Evolutionary conservation across 64 coral and sea anemone genomes (phyloP).

Genomic region (Trachythela sp.): DNA sequence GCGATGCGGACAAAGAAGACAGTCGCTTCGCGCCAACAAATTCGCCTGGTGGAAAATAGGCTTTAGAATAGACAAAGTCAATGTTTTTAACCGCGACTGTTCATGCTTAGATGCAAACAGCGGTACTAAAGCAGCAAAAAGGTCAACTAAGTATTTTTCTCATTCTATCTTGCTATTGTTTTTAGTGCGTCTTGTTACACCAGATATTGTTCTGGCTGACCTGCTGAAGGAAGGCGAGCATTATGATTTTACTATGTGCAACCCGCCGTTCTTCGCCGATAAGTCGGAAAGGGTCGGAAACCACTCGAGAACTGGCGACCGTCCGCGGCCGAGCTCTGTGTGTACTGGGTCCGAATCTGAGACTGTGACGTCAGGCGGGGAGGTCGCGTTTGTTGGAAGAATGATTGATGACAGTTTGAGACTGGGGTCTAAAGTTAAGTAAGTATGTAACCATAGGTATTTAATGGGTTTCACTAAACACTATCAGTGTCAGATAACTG

Average conservation of each 20-base stretch:
- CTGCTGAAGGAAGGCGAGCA: constrained; percentile 54
- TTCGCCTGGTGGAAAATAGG: too few species aligned
- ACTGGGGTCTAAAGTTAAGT: constrained; percentile 74
- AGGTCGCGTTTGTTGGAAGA: constrained; percentile 85
- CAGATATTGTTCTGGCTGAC: constrained; percentile 46
- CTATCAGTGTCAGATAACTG: too few species aligned
- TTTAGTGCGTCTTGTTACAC: constrained; percentile 63
- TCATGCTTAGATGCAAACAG: too few species aligned
- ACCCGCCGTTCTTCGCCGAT: constrained; percentile 83
- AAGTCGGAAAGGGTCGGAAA: constrained; percentile 64
- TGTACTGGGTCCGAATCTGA: constrained; percentile 78
- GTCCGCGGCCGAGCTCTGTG: constrained; percentile 68
- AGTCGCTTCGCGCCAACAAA: too few species aligned
- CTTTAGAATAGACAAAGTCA: too few species aligned
- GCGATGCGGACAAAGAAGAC: too few species aligned
- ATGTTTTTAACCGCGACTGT: too few species aligned
- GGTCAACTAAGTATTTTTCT: too few species aligned
- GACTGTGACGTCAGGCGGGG: constrained; percentile 78
- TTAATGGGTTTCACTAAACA: background rate
- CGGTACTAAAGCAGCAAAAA: too few species aligned
- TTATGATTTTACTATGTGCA: constrained; percentile 93
- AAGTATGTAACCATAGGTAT: background rate
- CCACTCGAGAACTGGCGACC: constrained; percentile 55
- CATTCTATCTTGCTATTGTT: background rate
- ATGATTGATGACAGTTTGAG: constrained; percentile 84